These are phyloP conservation scores for Meloidogyne floridensis DNA, from an alignment of 1,140 invertebrate species.

Conservation along the genomic window DNA sequence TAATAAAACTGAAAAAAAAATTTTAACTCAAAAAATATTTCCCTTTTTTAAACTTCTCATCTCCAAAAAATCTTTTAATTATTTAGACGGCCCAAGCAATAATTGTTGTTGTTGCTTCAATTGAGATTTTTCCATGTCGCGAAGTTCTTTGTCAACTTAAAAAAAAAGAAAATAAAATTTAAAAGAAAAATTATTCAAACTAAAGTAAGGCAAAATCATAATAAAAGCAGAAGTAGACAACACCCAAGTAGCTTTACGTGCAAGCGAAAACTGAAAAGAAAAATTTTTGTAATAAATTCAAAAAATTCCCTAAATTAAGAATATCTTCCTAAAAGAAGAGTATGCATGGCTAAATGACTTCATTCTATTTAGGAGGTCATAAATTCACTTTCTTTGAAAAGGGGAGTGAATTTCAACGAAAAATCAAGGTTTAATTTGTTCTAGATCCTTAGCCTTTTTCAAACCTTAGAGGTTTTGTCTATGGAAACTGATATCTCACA, in stretches of 20 bases:
- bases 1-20: neutral
- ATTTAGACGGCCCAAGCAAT: constrained; percentile 54
- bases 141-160: constrained; percentile 60
- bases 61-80: constrained; percentile 8
- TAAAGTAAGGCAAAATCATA: constrained; percentile 60
- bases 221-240: constrained; percentile 55
- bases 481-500: no score
- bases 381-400: no score
- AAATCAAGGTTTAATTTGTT: no score
- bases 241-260: constrained; percentile 56
- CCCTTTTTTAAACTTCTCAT: neutral
- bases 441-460: no score
- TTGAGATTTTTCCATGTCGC: constrained; percentile 61
- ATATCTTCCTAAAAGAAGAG: no score
- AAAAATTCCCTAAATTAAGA: no score
- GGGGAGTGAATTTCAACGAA: no score
- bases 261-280: constrained; percentile 48
- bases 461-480: no score
- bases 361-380: no score
- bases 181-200: constrained; percentile 6
- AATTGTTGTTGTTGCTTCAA: constrained; percentile 63
- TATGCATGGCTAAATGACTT: no score
- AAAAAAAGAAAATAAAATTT: neutral
- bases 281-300: neutral
- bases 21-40: constrained; percentile 12